Base-by-base conservation (phyloP, 2,797 vertebrate genomes). In the Aldrovandia affinis region DNA sequence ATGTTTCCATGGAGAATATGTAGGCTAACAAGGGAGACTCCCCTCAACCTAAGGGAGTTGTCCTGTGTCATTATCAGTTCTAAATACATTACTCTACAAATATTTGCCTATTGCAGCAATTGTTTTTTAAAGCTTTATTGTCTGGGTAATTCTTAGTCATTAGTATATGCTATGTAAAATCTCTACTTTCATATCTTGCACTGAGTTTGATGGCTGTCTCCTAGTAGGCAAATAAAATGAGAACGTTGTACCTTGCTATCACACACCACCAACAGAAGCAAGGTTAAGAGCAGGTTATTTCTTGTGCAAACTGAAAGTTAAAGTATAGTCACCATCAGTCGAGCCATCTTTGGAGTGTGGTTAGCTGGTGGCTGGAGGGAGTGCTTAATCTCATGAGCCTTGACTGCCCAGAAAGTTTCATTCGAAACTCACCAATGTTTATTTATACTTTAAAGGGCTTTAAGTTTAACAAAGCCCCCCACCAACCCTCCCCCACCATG, bases 1-100 rank as follows among this genome's bases (percentile, higher is more conserved):
- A 83, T 73, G 83, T 83, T 81, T 83, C 78, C 81, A 82, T 44
- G 77, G 84, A 57, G 79, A 88, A 85, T 22, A n/a, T 54, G 36
- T 52, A 78, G 12, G 0, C 57, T 47, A 70, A 54, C 63, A 83
- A 54, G 78, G 75, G 44, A 82, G 55, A 79, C 63, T 83, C 70
- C 47, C 68, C 30, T 81, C 78, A 42, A 80, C 83, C 83, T 75
- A 80, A 83, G 81, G 81, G 83, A 82, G 79, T 81, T 82, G 81
- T 57, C 47, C 39, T 80, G 44, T 83, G 85, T 80, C 78, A 50
- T 86, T 84, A 82, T 85, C 79, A 52, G 81, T 85, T 28, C 47
- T 22, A 36, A 30, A 54, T 42, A 77, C 42, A 25, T 15, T 39
- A 73, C 68, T 30, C 20, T 39, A 22, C 20, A 52, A 82, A n/a